These are phyloP conservation scores for Galerucella nymphaeae DNA, from an alignment of 2,888 invertebrate species.

Conservation along the genomic window DNA sequence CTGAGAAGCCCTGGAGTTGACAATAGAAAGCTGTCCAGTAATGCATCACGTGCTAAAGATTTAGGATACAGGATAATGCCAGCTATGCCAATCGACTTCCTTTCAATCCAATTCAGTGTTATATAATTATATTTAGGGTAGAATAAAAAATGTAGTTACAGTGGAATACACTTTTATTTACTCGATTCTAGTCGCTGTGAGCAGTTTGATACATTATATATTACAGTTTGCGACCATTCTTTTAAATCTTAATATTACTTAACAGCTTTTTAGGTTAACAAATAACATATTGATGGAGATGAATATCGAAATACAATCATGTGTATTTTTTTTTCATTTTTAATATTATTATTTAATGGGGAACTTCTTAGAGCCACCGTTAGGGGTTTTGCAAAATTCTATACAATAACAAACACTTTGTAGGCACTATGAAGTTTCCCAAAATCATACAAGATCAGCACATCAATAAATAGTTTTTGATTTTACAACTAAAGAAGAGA, in stretches of 20 bases:
- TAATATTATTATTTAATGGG: slow-evolving; percentile 38
- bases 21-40: too few species aligned
- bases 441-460: slow-evolving; percentile 31
- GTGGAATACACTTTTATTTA: slow-evolving; percentile 64
- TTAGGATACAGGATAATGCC: too few species aligned
- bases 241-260: slow-evolving; percentile 66
- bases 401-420: slow-evolving; percentile 47
- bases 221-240: slow-evolving; percentile 65
- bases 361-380: slow-evolving; percentile 32
- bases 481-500: too few species aligned
- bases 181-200: slow-evolving; percentile 64
- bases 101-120: too few species aligned
- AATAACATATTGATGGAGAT: slow-evolving; percentile 66
- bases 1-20: too few species aligned
- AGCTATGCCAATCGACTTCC: too few species aligned
- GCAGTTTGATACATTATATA: slow-evolving; percentile 66
- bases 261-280: slow-evolving; percentile 67
- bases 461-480: not conserved
- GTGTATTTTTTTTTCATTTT: slow-evolving; percentile 58
- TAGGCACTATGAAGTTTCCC: slow-evolving; percentile 30
- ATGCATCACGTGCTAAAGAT: too few species aligned
- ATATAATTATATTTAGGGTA: not conserved
- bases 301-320: slow-evolving; percentile 63
- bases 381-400: slow-evolving; percentile 44
- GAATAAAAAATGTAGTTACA: slow-evolving; percentile 42